A percentile compares a stretch with the other conserved stretches of the same genome.
Conservation (phyloP, 2,888 invertebrate species). For the Limnephilus rhombicus region DNA sequence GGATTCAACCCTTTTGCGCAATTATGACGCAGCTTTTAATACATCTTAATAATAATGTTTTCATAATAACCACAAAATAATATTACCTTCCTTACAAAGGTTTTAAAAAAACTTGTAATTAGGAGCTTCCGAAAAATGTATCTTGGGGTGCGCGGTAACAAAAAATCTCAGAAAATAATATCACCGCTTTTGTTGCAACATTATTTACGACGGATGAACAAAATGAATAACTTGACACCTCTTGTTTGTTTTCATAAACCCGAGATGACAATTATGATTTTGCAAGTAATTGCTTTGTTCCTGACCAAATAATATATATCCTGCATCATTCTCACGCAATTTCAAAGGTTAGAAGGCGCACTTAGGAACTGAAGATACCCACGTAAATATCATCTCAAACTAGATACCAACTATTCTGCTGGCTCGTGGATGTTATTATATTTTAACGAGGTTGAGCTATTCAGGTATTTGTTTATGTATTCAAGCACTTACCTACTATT, state of each 20-base stretch:
- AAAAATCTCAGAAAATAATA: background rate
- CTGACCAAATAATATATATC: background rate
- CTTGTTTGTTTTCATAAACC: constrained; percentile 28
- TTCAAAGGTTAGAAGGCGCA: background rate
- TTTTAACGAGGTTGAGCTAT: background rate
- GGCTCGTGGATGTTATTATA: background rate
- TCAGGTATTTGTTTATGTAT: background rate
- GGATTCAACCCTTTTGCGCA: constrained; percentile 15
- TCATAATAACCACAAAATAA: background rate
- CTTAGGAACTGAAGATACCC: background rate
- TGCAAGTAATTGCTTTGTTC: background rate
- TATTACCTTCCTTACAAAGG: constrained; percentile 4
- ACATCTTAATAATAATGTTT: constrained; percentile 35
- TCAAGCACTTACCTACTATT: background rate
- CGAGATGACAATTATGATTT: constrained; percentile 22
- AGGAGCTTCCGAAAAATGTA: constrained; percentile 20
- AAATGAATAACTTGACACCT: constrained; percentile 28
- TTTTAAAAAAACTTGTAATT: constrained; percentile 19
- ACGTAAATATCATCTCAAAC: background rate
- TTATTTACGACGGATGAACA: constrained; percentile 16
- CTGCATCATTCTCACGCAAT: background rate
- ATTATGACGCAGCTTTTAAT: background rate
- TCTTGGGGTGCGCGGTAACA: background rate
- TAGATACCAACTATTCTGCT: background rate
- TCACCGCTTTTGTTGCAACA: constrained; percentile 4